Evolutionary conservation across 1,140 invertebrate genomes (phyloP).

Genomic region (Nixonia krombeini): DNA sequence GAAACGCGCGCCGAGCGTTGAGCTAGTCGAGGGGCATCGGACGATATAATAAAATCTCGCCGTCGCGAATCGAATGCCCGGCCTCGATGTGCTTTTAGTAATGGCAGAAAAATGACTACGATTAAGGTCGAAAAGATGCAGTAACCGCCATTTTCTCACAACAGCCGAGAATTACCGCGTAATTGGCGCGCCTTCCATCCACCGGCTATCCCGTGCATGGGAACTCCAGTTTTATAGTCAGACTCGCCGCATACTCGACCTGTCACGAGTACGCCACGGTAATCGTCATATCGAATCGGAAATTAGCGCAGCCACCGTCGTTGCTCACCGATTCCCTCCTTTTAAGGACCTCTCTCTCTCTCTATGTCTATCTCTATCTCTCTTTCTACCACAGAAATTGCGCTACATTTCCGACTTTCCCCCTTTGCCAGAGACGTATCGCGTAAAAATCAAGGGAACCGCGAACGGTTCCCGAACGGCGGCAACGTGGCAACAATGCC

Average conservation of each 20-base stretch:
- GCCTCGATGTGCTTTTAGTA: slow-evolving; percentile 59
- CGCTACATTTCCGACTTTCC: no score
- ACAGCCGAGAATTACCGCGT: slow-evolving; percentile 71
- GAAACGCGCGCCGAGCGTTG: no score
- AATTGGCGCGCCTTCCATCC: slow-evolving; percentile 66
- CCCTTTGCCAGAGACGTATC: no score
- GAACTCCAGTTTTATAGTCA: slow-evolving; percentile 67
- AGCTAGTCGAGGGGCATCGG: no score
- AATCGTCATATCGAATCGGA: slow-evolving; percentile 66
- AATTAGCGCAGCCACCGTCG: slow-evolving; percentile 55
- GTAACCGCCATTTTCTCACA: slow-evolving; percentile 68
- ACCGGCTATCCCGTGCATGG: slow-evolving; percentile 65
- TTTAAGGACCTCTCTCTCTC: slow-evolving; percentile 7
- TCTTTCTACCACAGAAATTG: no score
- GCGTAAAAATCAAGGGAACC: no score
- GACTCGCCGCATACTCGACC: slow-evolving; percentile 43
- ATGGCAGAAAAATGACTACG: slow-evolving; percentile 69
- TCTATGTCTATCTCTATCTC: not conserved
- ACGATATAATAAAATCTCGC: slow-evolving; percentile 37
- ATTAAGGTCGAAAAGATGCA: slow-evolving; percentile 69
- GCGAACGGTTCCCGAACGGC: no score
- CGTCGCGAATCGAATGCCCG: slow-evolving; percentile 40
- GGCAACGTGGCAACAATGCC: no score
- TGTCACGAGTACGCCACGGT: slow-evolving; percentile 44
- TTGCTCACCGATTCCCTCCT: slow-evolving; percentile 5